phyloP scores from a whole-genome alignment of 2,797 vertebrate genomes.

The Ambastaia sidthimunki region DNA sequence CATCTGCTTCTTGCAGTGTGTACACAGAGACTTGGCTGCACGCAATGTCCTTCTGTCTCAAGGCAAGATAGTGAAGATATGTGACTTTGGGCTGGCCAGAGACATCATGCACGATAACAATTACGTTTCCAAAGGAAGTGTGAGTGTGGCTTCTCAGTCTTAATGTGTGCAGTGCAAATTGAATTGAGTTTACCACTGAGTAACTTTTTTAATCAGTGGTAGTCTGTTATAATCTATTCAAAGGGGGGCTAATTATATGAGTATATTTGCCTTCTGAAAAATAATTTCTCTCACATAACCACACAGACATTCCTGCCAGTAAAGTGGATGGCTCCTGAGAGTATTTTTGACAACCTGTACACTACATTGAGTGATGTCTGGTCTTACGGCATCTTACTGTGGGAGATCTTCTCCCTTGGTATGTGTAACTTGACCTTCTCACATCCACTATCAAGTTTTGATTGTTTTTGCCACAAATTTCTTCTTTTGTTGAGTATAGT shows the following conservation, averaged over 20 bases:
- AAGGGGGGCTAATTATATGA: not conserved
- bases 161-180: not conserved
- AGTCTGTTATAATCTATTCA: not conserved
- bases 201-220: not conserved
- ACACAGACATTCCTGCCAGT: slow-evolving; percentile 94
- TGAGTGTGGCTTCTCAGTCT: slow-evolving; percentile 73
- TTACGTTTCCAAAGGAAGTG: slow-evolving; percentile 98
- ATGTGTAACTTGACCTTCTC: slow-evolving; percentile 56
- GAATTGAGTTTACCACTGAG: not conserved
- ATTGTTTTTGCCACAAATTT: not conserved
- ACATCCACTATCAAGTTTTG: not conserved
- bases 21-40: slow-evolving; percentile 96
- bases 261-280: not conserved
- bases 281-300: not conserved
- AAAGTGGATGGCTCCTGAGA: slow-evolving; percentile 99
- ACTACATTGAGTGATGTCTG: slow-evolving; percentile 97
- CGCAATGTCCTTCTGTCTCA: slow-evolving; percentile 97
- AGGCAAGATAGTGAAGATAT: slow-evolving; percentile 98
- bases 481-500: not conserved
- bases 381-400: slow-evolving; percentile 97
- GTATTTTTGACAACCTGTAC: slow-evolving; percentile 98
- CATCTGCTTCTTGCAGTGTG: slow-evolving; percentile 80
- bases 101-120: slow-evolving; percentile 99
- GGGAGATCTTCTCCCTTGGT: slow-evolving; percentile 99
- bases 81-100: slow-evolving; percentile 96